Conservation (phyloP, 2,888 invertebrate species). For the Acrocera orbiculus region DNA sequence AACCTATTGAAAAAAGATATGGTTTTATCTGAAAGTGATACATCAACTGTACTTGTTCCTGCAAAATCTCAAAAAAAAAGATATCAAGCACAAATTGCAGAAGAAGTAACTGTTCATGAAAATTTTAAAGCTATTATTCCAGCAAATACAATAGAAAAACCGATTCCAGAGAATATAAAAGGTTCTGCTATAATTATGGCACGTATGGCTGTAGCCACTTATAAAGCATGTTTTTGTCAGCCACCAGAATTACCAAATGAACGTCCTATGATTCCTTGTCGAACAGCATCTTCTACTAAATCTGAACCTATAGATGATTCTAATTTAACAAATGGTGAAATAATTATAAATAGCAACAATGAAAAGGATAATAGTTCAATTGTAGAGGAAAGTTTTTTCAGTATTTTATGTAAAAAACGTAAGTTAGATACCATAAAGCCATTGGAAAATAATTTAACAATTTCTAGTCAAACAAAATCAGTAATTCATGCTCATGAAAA, state of each 20-base stretch:
- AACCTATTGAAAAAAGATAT: slow-evolving; percentile 33
- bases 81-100: slow-evolving; percentile 6
- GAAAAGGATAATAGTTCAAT: no score
- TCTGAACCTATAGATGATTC: neutral
- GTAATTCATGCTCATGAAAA: no score
- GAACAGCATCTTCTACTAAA: slow-evolving; percentile 6
- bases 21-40: slow-evolving; percentile 12
- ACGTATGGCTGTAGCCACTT: slow-evolving; percentile 19
- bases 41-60: neutral
- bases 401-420: slow-evolving; percentile 7
- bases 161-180: slow-evolving; percentile 8
- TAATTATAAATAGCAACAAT: neutral
- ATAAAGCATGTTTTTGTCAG: slow-evolving; percentile 23
- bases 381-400: slow-evolving; percentile 8
- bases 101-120: neutral
- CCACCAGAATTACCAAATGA: slow-evolving; percentile 26
- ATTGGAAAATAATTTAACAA: neutral
- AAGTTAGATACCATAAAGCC: slow-evolving; percentile 1
- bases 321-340: neutral
- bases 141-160: neutral
- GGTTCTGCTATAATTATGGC: slow-evolving; percentile 19
- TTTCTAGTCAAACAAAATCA: no score
- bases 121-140: neutral
- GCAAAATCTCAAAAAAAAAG: slow-evolving; percentile 7
- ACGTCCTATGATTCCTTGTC: slow-evolving; percentile 24